Percentiles rank a stretch among this genome's conserved stretches.
These are phyloP conservation scores for Dryas iulia DNA, from an alignment of 1,140 invertebrate species.

Conservation along the genomic window DNA sequence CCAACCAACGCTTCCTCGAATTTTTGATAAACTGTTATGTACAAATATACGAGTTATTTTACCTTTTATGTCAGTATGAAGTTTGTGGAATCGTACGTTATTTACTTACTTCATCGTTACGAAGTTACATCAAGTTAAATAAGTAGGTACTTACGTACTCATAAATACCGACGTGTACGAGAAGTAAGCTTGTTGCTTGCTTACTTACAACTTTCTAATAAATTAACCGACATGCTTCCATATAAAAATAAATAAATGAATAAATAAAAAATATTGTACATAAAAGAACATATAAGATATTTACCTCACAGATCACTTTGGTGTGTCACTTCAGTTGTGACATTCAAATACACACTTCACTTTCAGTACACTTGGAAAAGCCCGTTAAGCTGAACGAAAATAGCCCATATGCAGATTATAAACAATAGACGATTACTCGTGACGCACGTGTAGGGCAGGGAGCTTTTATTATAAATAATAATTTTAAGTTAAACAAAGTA, in stretches of 20 bases:
- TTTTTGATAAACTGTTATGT: constrained; percentile 15
- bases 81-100: constrained; percentile 23
- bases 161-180: constrained; percentile 55
- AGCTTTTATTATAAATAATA: constrained; percentile 16
- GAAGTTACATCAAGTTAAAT: constrained; percentile 61
- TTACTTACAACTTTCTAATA: constrained; percentile 74
- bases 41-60: background rate
- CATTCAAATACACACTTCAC: constrained; percentile 66
- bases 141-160: constrained; percentile 56
- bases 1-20: constrained; percentile 25
- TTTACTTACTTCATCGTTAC: constrained; percentile 51
- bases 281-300: constrained; percentile 40
- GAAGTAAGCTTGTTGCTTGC: constrained; percentile 62
- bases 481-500: constrained; percentile 18
- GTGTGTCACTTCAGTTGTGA: constrained; percentile 47
- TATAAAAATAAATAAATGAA: constrained; percentile 23
- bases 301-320: constrained; percentile 65
- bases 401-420: constrained; percentile 48
- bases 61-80: constrained; percentile 14
- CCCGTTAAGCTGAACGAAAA: constrained; percentile 48
- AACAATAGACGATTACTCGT: constrained; percentile 40
- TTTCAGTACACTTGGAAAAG: constrained; percentile 39
- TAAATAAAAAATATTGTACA: constrained; percentile 15
- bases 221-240: constrained; percentile 37
- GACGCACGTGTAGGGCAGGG: constrained; percentile 38